Evolutionary conservation across 2,888 invertebrate genomes (phyloP).

Genomic region (Entomobrya proxima): DNA sequence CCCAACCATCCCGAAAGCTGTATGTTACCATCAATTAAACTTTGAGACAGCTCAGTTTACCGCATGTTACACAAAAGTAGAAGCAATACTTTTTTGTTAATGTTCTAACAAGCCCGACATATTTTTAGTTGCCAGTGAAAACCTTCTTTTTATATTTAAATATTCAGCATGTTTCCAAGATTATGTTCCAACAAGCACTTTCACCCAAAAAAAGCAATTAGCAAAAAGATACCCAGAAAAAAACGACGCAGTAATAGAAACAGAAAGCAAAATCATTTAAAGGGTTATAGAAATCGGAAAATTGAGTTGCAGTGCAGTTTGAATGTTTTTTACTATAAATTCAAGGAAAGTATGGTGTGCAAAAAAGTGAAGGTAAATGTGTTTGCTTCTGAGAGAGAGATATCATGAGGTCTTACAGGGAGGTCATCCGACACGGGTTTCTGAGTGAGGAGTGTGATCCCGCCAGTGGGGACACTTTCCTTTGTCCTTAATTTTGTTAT

Average conservation of each 20-base stretch:
- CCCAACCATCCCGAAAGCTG: too few species aligned
- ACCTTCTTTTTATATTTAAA: too few species aligned
- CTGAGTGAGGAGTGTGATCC: conserved; percentile 96
- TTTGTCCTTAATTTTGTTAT: conserved; percentile 94
- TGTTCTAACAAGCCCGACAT: neutral
- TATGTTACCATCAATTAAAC: too few species aligned
- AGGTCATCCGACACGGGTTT: conserved; percentile 96
- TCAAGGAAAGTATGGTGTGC: neutral
- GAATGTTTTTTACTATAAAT: neutral
- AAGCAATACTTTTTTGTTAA: neutral
- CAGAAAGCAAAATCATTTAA: too few species aligned
- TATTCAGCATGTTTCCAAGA: too few species aligned
- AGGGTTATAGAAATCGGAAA: too few species aligned
- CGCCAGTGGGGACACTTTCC: conserved; percentile 93
- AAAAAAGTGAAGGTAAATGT: neutral
- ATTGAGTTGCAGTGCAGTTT: too few species aligned
- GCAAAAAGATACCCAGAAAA: too few species aligned
- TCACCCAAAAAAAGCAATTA: too few species aligned
- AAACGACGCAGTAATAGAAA: too few species aligned
- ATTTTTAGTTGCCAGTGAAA: too few species aligned
- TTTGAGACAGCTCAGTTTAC: too few species aligned
- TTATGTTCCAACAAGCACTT: neutral
- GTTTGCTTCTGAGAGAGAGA: conserved; percentile 18
- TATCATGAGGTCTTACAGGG: conserved; percentile 82
- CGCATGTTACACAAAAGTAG: neutral